A percentile compares a stretch with the other conserved stretches of the same genome.
These are phyloP conservation scores for Anthopleura sola DNA, from an alignment of 64 coral and sea anemone genomes.

Conservation along the genomic window DNA sequence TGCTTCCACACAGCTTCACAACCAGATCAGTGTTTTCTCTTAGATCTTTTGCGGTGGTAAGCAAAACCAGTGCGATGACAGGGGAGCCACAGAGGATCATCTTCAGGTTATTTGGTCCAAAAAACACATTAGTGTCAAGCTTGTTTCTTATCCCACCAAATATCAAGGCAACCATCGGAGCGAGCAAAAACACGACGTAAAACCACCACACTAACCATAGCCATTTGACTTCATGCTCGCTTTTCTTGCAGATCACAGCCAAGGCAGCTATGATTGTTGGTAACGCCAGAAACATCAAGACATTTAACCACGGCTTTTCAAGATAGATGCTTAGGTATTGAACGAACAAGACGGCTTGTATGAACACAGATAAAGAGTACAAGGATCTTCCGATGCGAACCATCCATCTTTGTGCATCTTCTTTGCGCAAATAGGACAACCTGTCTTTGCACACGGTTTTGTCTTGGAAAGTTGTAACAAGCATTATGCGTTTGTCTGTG, in stretches of 20 bases:
- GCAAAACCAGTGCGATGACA: slow-evolving; percentile 25
- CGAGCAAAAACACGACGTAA: not conserved
- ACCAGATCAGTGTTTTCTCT: not conserved
- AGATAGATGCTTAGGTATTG: not conserved
- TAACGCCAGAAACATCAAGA: not conserved
- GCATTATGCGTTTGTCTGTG: no score
- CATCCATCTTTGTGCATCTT: not conserved
- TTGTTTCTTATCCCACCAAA: slow-evolving; percentile 1
- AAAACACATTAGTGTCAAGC: slow-evolving; percentile 12
- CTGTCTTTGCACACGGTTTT: no score
- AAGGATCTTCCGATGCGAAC: not conserved
- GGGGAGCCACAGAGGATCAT: slow-evolving; percentile 37
- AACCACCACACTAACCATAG: not conserved
- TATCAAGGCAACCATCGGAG: not conserved
- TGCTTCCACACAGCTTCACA: slow-evolving; percentile 1
- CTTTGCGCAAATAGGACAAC: no score
- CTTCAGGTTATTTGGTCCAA: slow-evolving; percentile 50
- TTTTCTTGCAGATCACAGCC: not conserved
- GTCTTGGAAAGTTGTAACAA: no score
- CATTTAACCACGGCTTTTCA: not conserved
- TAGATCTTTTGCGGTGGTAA: slow-evolving; percentile 10
- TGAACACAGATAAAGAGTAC: not conserved
- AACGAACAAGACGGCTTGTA: not conserved
- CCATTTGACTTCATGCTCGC: not conserved
- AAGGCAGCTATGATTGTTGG: not conserved